Evolutionary conservation across 1,140 invertebrate species (phyloP).

Genomic region (Penaeus chinensis): DNA sequence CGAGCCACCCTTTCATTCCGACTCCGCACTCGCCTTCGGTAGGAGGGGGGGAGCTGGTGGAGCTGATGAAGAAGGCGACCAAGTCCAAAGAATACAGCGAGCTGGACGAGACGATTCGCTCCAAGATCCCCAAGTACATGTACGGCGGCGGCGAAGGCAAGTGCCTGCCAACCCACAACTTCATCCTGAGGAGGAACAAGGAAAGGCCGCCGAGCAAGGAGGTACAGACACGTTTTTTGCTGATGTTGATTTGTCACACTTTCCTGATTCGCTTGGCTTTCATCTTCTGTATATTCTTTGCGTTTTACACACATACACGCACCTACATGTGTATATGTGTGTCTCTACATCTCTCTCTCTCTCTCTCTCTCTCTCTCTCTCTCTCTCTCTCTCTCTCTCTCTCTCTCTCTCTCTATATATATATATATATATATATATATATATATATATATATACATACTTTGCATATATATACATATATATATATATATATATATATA

Average conservation of each 20-base stretch:
- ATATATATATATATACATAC: too few relatives aligned
- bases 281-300: not conserved
- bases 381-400: too few relatives aligned
- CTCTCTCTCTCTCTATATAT: too few relatives aligned
- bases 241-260: not conserved
- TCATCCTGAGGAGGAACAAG: slow-evolving; percentile 89
- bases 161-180: slow-evolving; percentile 86
- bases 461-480: too few relatives aligned
- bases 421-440: too few relatives aligned
- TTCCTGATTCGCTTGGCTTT: too few relatives aligned
- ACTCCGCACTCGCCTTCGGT: not conserved
- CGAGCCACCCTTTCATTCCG: too few relatives aligned
- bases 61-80: slow-evolving; percentile 91
- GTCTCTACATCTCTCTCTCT: too few relatives aligned
- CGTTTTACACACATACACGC: not conserved
- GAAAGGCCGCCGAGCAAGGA: slow-evolving; percentile 83
- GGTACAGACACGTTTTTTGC: slow-evolving; percentile 69
- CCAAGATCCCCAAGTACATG: slow-evolving; percentile 90
- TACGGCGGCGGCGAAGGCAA: slow-evolving; percentile 93
- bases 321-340: not conserved
- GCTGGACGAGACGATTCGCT: slow-evolving; percentile 88
- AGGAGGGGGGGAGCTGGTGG: slow-evolving; percentile 91
- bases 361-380: too few relatives aligned
- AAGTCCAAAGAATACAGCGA: slow-evolving; percentile 90
- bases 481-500: too few relatives aligned